These are phyloP conservation scores for Ophion ventricosus DNA, from an alignment of 2,888 invertebrate species.

Conservation along the genomic window DNA sequence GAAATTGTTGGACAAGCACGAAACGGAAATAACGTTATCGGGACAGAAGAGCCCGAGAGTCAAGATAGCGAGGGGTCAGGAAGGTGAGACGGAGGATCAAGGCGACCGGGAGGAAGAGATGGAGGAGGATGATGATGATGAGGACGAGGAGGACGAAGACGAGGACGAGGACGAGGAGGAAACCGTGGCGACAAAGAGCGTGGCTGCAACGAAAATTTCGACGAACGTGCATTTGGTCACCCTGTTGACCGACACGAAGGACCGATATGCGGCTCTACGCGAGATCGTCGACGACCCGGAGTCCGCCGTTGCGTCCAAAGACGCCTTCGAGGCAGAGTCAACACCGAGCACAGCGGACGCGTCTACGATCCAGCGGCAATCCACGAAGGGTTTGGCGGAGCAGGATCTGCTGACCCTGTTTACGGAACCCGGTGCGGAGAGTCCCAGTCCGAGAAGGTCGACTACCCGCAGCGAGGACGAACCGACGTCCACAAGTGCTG, in stretches of 20 bases:
- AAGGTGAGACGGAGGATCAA: constrained; percentile 25
- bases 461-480: constrained; percentile 72
- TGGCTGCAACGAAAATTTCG: constrained; percentile 67
- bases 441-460: constrained; percentile 72
- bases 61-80: constrained; percentile 28
- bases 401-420: constrained; percentile 79
- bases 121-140: constrained; percentile 60
- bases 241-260: constrained; percentile 84
- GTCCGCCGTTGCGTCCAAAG: constrained; percentile 57
- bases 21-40: neutral
- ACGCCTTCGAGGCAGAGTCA: constrained; percentile 64
- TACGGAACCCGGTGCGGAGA: constrained; percentile 71
- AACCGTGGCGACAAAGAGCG: constrained; percentile 62
- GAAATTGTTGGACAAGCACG: constrained; percentile 48
- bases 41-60: constrained; percentile 46
- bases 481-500: constrained; percentile 74
- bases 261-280: constrained; percentile 92
- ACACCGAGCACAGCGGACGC: constrained; percentile 49
- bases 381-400: constrained; percentile 71
- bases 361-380: constrained; percentile 67
- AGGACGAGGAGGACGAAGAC: constrained; percentile 69
- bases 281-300: constrained; percentile 86
- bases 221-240: constrained; percentile 84
- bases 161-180: constrained; percentile 70
- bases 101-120: constrained; percentile 48